Evolutionary conservation across 2,888 invertebrate species (phyloP), one percentile per base, ranked within the genome.

Genomic region (Pseudococcus longispinus): DNA sequence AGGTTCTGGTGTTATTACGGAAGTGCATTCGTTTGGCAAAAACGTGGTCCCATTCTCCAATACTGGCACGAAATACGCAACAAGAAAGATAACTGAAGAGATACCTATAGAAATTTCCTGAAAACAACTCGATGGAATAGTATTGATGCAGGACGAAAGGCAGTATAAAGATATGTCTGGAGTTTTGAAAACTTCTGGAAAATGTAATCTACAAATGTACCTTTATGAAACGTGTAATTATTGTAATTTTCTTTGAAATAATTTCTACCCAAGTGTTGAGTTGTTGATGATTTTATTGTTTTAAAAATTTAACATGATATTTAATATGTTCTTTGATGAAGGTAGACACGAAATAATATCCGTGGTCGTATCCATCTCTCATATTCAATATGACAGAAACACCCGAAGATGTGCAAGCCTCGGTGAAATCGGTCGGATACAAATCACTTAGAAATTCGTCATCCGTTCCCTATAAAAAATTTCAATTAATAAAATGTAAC

Each of bases 261-360:
- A 70, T 70, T 26, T 1, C 18, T 18, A 29, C 26, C 26, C 18
- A 29, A 70, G 29, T 13, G 4, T 15, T 15, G 29, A 70, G 18
- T 70, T 70, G 29, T 60, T 60, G 23, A 60, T 4, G 26, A 32
- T 18, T 77, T 42, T 80, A 80, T 87, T 44, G 82, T 83, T 85
- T 82, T 55, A 88, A 88, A 84, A 85, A 93, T 90, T 95, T 94
- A 3, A 95, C 94, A 91, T 99, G 99, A 91, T 97, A 97, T 87
- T 93, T 93, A 88, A 99, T 93, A 90, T 99, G 99, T 90, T 99
- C 98, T 70, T 94, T 96, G 85, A 99, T 94, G 91, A 96, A 99
- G 0, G 96, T 94, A 0, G 97, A 92, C 88, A 99, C 95, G 90
- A 97, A 98, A 90, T 94, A 98, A 90, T 98, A 99, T 82, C 96